phyloP scores from a whole-genome alignment of 1,140 invertebrate species.

The Hycleus cichorii region DNA sequence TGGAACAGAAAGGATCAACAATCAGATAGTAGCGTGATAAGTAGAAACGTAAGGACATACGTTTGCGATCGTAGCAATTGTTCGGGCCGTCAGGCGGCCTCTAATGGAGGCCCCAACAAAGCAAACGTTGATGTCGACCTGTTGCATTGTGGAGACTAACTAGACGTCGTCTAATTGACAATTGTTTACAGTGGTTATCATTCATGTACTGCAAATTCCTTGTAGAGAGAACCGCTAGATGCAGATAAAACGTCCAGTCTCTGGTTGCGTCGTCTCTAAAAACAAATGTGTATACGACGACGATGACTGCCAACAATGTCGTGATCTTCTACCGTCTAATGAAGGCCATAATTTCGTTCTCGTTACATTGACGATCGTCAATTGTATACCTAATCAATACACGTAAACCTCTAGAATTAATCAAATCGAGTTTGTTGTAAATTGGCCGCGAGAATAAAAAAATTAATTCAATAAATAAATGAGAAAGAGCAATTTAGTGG shows the following conservation, averaged over 20 bases:
- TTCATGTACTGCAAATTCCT: constrained; percentile 42
- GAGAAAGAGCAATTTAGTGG: too few relatives aligned
- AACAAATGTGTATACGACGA: background rate
- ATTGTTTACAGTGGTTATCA: constrained; percentile 42
- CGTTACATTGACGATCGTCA: too few relatives aligned
- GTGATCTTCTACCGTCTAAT: constrained; percentile 28
- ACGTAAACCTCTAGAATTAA: too few relatives aligned
- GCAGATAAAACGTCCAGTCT: constrained; percentile 25
- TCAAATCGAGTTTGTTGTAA: too few relatives aligned
- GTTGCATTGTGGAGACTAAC: constrained; percentile 37
- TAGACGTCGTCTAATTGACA: constrained; percentile 41
- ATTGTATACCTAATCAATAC: too few relatives aligned
- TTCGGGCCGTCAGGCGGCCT: constrained; percentile 33
- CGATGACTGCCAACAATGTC: constrained; percentile 8
- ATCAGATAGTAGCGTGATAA: constrained; percentile 37
- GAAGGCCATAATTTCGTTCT: constrained; percentile 23
- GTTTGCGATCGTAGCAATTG: constrained; percentile 32
- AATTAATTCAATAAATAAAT: too few relatives aligned
- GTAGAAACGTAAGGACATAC: constrained; percentile 34
- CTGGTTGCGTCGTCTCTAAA: constrained; percentile 7
- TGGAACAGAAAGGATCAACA: background rate
- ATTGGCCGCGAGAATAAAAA: too few relatives aligned
- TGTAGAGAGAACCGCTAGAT: constrained; percentile 32
- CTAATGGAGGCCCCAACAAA: constrained; percentile 36
- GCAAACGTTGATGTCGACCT: constrained; percentile 30